phyloP scores from a whole-genome alignment of 2,113 vertebrate species.

The Dendrocopos noguchii region DNA sequence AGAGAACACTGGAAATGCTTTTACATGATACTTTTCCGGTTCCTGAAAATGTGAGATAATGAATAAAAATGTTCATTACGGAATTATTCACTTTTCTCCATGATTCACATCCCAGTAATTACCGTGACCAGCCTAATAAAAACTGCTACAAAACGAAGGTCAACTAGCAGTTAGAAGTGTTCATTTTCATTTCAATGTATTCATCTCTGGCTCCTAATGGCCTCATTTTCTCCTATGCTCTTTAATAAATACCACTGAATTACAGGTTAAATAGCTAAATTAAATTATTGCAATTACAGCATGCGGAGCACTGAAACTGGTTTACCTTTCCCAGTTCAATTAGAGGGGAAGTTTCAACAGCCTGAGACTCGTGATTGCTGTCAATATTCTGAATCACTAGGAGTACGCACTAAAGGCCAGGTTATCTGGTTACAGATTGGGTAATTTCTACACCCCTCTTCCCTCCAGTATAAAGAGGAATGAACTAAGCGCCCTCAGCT shows the following conservation, averaged over 20 bases:
- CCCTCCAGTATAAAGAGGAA: slow-evolving; percentile 32
- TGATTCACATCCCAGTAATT: slow-evolving; percentile 97
- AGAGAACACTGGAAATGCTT: slow-evolving; percentile 34
- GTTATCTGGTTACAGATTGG: slow-evolving; percentile 57
- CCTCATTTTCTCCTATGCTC: slow-evolving; percentile 96
- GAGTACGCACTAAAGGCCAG: slow-evolving; percentile 48
- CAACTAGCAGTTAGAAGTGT: slow-evolving; percentile 98
- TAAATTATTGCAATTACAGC: slow-evolving; percentile 98
- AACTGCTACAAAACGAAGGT: slow-evolving; percentile 96
- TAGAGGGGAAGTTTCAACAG: slow-evolving; percentile 85
- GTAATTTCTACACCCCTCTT: slow-evolving; percentile 33
- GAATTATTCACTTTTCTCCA: slow-evolving; percentile 93
- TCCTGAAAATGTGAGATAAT: slow-evolving; percentile 85
- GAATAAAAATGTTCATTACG: slow-evolving; percentile 97
- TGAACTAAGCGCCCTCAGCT: slow-evolving; percentile 47
- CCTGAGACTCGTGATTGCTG: slow-evolving; percentile 83
- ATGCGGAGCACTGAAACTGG: slow-evolving; percentile 84
- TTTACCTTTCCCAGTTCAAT: slow-evolving; percentile 94
- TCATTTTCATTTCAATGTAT: slow-evolving; percentile 99
- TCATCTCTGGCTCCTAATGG: slow-evolving; percentile 98
- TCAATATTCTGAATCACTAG: slow-evolving; percentile 76
- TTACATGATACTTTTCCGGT: slow-evolving; percentile 58
- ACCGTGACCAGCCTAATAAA: slow-evolving; percentile 94
- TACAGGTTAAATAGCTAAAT: slow-evolving; percentile 99
- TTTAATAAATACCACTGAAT: slow-evolving; percentile 99